Base-by-base conservation (phyloP, 2,888 invertebrate species). In the Nephrotoma guestfalica region DNA sequence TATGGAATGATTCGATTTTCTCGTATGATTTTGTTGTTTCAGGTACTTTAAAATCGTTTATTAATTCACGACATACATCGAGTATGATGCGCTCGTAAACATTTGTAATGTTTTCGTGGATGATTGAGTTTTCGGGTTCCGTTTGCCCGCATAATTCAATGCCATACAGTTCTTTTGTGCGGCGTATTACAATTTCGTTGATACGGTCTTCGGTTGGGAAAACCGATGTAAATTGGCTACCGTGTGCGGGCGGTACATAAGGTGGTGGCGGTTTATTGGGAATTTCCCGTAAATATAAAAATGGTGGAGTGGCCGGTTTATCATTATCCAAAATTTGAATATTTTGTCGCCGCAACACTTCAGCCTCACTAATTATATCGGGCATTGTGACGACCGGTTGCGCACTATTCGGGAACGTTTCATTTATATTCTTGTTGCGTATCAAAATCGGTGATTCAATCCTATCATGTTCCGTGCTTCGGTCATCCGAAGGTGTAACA, bases 181-280 rank as follows among this genome's bases (percentile, higher is more conserved):
- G 89, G 86, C 90, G 88, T 87, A 88, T 90, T 7, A 90, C 90
- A 83, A 91, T 89, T 87, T 90, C 90, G 87, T 89, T 89, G 83
- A 90, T 91, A 86, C 90, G 89, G 30, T 89, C 89, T 87, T 90
- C 90, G 1, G 90, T 89, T 86, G 90, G 90, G 88, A 90, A 90
- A 87, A 90, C 90, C 18, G 90, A 90, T n/a, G 90, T 90, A 90
- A 90, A 90, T 7, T 90, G 90, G 88, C 90, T 90, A 13, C 90
- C 90, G 87, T 90, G 90, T 1, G 91, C 90, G 0, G 95, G 95
- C 6, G 95, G 95, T 0, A 94, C 94, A 90, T 96, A 96, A 0
- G 96, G 95, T 0, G 96, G 95, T 1, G 96, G 95, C 9, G 95
- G 95, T 89, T 95, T 95, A 89, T 95, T 95, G 5, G 95, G 95